Conservation (phyloP, 2,888 invertebrate genomes). For the Ptilodon capucinus region DNA sequence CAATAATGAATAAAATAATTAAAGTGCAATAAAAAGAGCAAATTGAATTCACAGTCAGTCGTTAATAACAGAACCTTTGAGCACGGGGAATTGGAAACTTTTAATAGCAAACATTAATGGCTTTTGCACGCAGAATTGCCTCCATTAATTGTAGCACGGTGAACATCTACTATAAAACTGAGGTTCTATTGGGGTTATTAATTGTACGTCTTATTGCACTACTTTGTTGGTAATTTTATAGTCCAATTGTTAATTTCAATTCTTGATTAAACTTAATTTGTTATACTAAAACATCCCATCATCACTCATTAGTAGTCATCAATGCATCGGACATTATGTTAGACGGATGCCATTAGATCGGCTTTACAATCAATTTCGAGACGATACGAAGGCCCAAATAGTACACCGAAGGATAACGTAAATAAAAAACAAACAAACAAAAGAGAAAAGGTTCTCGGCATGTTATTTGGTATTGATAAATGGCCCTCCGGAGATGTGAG, state of each 20-base stretch:
- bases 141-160: constrained; percentile 57
- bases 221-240: constrained; percentile 34
- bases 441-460: constrained; percentile 75
- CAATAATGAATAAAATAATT: constrained; percentile 65
- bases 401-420: constrained; percentile 73
- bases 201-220: constrained; percentile 43
- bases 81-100: constrained; percentile 63
- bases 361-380: constrained; percentile 79
- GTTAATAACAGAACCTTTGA: constrained; percentile 55
- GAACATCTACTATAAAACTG: constrained; percentile 52
- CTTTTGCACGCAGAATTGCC: constrained; percentile 63
- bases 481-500: constrained; percentile 74
- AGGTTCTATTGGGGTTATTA: constrained; percentile 46
- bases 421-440: constrained; percentile 80
- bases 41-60: constrained; percentile 39
- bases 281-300: constrained; percentile 39
- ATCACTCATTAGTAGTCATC: constrained; percentile 71
- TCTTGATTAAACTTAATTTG: constrained; percentile 26
- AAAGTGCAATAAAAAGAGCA: constrained; percentile 55
- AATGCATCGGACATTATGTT: constrained; percentile 66
- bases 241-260: constrained; percentile 34
- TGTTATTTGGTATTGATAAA: constrained; percentile 83
- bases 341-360: constrained; percentile 71
- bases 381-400: constrained; percentile 67
- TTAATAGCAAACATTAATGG: constrained; percentile 64